phyloP scores from a whole-genome alignment of 2,113 vertebrate species.

The Accipiter cooperii region DNA sequence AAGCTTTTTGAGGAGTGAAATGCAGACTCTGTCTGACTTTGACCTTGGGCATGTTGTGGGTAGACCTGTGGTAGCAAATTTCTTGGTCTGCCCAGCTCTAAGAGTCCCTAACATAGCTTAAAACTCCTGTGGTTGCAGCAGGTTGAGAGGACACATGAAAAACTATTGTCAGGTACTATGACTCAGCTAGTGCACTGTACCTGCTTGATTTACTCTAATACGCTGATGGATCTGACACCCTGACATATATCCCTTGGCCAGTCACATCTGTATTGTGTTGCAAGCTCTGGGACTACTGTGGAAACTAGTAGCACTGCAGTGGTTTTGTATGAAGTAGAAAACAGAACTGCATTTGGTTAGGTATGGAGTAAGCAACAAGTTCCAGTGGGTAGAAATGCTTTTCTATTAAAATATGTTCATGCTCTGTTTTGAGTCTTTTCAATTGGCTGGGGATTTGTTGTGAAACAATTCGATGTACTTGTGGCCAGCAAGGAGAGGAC shows the following conservation, averaged over 20 bases:
- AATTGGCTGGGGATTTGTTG: background rate
- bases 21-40: background rate
- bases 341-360: background rate
- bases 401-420: background rate
- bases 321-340: background rate
- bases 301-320: background rate
- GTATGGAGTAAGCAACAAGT: background rate
- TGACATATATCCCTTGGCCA: accelerated
- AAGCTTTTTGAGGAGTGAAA: background rate
- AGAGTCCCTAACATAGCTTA: background rate
- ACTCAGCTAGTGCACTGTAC: background rate
- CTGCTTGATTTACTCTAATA: background rate
- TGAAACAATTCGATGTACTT: background rate
- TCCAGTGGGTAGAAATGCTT: background rate
- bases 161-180: background rate
- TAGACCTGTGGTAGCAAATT: background rate
- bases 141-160: background rate
- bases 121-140: background rate
- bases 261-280: background rate
- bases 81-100: background rate
- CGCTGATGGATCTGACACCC: background rate
- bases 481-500: background rate
- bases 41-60: background rate
- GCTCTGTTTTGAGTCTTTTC: background rate
- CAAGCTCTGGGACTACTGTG: background rate